Evolutionary conservation across 2,888 invertebrate genomes (phyloP).

Genomic region (Chromoteleia sp.): DNA sequence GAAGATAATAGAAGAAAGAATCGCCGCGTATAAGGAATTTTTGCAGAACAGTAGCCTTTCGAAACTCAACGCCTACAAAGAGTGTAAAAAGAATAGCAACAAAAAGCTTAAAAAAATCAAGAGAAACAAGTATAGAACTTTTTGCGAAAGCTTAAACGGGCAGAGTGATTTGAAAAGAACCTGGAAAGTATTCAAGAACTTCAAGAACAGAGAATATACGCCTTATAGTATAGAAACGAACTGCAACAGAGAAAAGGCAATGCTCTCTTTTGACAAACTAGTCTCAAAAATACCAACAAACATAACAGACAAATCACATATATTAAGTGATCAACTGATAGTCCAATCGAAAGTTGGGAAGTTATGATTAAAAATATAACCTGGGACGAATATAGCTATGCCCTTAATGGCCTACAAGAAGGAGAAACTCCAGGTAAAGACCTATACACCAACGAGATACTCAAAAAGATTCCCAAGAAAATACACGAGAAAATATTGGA

Average conservation of each 20-base stretch:
- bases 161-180: background rate
- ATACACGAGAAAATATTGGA: background rate
- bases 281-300: no score
- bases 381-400: no score
- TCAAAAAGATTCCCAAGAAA: background rate
- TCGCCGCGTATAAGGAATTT: background rate
- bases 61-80: background rate
- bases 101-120: conserved; percentile 14
- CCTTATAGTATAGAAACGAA: no score
- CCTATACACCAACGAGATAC: background rate
- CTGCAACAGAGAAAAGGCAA: no score
- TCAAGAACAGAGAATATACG: background rate
- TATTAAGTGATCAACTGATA: no score
- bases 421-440: background rate
- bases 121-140: conserved; percentile 7
- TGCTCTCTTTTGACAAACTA: no score
- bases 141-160: conserved; percentile 3
- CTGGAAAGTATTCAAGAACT: conserved; percentile 13
- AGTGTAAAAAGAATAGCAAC: background rate
- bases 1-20: background rate
- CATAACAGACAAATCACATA: no score
- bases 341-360: no score
- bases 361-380: no score
- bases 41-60: background rate
- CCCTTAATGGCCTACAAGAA: no score